These are phyloP conservation scores for Caretta caretta DNA, from an alignment of 2,113 vertebrate genomes.

Conservation along the genomic window DNA sequence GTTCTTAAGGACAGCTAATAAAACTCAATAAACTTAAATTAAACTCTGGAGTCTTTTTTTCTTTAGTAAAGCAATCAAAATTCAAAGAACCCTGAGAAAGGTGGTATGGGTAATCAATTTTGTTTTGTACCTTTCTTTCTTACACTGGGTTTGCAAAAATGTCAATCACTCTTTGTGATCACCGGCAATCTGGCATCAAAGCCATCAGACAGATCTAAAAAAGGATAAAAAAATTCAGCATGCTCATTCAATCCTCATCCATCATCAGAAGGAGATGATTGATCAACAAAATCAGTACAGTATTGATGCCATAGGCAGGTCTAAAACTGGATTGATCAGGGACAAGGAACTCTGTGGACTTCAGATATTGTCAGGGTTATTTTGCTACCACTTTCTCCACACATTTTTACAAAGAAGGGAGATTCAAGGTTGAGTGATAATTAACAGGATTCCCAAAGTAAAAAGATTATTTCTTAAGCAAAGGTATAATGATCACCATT, in stretches of 20 bases:
- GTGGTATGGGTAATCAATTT: too few species aligned
- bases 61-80: too few species aligned
- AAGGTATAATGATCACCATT: too few species aligned
- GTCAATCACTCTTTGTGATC: background rate
- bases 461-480: background rate
- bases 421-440: background rate
- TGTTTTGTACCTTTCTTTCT: too few species aligned
- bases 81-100: too few species aligned
- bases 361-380: background rate
- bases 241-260: background rate
- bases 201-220: background rate
- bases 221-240: background rate
- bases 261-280: background rate
- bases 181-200: background rate
- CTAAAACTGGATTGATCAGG: background rate
- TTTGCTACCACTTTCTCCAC: background rate
- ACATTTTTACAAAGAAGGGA: background rate
- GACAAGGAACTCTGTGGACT: background rate
- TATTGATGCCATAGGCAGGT: background rate
- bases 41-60: too few species aligned
- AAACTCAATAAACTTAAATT: too few species aligned
- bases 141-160: background rate
- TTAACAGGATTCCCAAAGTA: background rate
- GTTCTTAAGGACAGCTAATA: too few species aligned
- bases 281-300: background rate